Base-by-base conservation (phyloP, 2,888 invertebrate genomes). In the Ypsolopha scabrella region DNA sequence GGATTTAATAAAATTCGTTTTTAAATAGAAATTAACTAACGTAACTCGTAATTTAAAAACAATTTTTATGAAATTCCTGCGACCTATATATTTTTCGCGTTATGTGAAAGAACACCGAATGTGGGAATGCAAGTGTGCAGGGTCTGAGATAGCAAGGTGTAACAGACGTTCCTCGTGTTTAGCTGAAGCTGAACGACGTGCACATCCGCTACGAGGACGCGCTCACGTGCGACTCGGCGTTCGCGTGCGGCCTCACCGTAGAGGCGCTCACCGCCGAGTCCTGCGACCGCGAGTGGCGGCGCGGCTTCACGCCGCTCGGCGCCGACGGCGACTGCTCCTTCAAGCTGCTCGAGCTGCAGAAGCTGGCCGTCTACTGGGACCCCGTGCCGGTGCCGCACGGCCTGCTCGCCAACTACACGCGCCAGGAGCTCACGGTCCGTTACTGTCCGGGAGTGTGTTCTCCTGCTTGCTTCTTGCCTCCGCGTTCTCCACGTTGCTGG, bases 201-300 rank as follows among this genome's bases (percentile, higher is more conserved):
- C 99, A 99, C 76, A 90, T 99, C 55, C 92, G 99, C 6, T 99
- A 96, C 79, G 99, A 99, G 85, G 98, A 99, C 81, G 88, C 90
- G 41, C 78, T 90, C 11, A 93, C 94, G 10, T 88, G 92, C 57
- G 85, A 89, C 47, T 85, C 86, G 59, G 89, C 91, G 37, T 93
- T 98, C 78, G 94, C 96, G 41, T 93, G 94, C 75, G 99, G 99
- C 9, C 86, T 99, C 41, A 92, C 93, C 53, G 93, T 97, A 63
- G 94, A 94, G 66, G 92, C 94, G 36, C 88, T 99, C 55, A 92
- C 93, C 57, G 96, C 96, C 13, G 96, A 98, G 82, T 98, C 96
- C 62, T 97, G 98, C 76, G 96, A 98, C 88, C 88, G 91, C 51
- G 90, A 90, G 65, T 98, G 98, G 96, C 80, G 86, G 56, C 92